Conservation (phyloP, 2,797 vertebrate species). For the Eospalax fontanierii region DNA sequence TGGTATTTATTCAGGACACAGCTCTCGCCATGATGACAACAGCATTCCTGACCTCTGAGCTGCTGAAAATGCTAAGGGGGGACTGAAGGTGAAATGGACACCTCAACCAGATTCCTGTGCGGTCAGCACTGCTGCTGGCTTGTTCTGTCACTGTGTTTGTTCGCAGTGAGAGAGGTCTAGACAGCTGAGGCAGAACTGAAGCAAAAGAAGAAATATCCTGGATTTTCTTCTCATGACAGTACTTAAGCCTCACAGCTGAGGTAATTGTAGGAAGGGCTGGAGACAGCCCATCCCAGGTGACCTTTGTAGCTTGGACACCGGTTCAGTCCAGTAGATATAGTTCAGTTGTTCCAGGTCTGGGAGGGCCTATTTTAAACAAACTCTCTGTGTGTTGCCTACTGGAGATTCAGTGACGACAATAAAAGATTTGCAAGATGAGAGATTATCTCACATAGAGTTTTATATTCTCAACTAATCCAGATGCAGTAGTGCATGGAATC, state of each 20-base stretch:
- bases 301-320: not conserved
- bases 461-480: not conserved
- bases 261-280: not conserved
- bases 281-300: not conserved
- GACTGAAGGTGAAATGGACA: conserved; percentile 81
- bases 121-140: not conserved
- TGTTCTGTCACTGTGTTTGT: conserved; percentile 52
- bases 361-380: conserved; percentile 32
- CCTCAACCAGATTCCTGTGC: conserved; percentile 62
- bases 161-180: conserved; percentile 72
- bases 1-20: conserved; percentile 77
- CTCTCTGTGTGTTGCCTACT: not conserved
- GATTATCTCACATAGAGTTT: not conserved
- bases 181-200: conserved; percentile 82
- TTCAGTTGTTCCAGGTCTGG: not conserved
- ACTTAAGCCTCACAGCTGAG: conserved; percentile 62
- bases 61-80: conserved; percentile 74
- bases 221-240: conserved; percentile 62
- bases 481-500: not conserved
- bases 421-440: not conserved
- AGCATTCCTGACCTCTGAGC: conserved; percentile 84
- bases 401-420: conserved; percentile 15
- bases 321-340: not conserved
- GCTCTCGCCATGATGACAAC: conserved; percentile 78
- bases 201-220: conserved; percentile 72